A percentile compares a stretch with the other conserved stretches of the same genome.
Conservation (phyloP, 2,797 vertebrate genomes). For the Rhodeus uyekii region DNA sequence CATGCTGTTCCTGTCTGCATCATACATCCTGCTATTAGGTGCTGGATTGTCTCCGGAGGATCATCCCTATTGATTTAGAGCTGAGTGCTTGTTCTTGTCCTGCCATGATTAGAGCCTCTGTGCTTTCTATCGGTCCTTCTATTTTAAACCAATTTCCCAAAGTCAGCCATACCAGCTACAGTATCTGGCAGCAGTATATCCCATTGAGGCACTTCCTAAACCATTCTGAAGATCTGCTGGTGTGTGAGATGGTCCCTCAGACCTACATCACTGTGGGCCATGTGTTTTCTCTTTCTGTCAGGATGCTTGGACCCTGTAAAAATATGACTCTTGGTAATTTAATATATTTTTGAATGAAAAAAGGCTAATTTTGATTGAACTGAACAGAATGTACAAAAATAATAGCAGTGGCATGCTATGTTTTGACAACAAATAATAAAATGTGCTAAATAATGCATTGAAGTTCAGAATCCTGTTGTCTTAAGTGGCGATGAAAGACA, state of each 20-base stretch:
- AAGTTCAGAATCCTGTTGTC: not conserved
- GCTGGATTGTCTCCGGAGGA: conserved; percentile 23
- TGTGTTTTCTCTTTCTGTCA: not conserved
- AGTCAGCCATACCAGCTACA: conserved; percentile 4
- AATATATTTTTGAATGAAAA: not conserved
- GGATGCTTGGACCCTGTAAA: not conserved
- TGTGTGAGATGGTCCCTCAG: not conserved
- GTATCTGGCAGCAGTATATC: not conserved
- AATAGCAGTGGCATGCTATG: not conserved
- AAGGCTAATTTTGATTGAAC: not conserved
- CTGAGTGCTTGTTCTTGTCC: conserved; percentile 30
- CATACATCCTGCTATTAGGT: conserved; percentile 21
- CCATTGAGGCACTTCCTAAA: conserved; percentile 3
- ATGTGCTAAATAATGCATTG: not conserved
- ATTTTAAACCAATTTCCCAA: conserved; percentile 28
- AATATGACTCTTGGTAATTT: not conserved
- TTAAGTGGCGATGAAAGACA: not conserved
- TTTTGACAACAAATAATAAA: not conserved
- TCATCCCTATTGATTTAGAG: conserved; percentile 25
- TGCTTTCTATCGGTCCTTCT: not conserved
- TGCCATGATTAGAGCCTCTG: conserved; percentile 25
- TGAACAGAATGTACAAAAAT: not conserved
- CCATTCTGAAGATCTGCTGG: not conserved
- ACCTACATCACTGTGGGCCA: not conserved
- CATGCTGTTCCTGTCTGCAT: conserved; percentile 11